These are phyloP conservation scores for Idaea aversata DNA, from an alignment of 2,888 invertebrate genomes.

Conservation along the genomic window DNA sequence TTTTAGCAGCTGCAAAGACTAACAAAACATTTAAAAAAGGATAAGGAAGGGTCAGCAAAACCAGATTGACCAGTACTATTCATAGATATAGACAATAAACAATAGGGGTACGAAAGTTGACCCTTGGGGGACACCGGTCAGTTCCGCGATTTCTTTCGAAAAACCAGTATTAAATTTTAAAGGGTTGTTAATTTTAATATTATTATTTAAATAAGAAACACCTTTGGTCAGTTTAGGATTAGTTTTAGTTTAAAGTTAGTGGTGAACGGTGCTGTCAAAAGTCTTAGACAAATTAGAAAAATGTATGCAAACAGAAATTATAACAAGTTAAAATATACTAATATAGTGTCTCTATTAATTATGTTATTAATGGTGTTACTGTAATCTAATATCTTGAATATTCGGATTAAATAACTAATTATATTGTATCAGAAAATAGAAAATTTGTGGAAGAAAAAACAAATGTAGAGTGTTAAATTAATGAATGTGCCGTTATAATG, in stretches of 20 bases:
- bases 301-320: no score
- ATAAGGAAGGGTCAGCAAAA: slow-evolving; percentile 75
- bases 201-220: slow-evolving; percentile 48
- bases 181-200: slow-evolving; percentile 53
- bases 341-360: no score
- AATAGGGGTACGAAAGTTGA: slow-evolving; percentile 56
- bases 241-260: slow-evolving; percentile 37
- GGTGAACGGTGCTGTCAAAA: slow-evolving; percentile 40
- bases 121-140: slow-evolving; percentile 75
- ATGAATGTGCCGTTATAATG: no score
- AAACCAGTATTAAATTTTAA: slow-evolving; percentile 63
- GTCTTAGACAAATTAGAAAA: slow-evolving; percentile 22
- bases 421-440: no score
- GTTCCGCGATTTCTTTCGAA: slow-evolving; percentile 48
- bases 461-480: no score
- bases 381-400: no score
- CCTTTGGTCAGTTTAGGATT: slow-evolving; percentile 62
- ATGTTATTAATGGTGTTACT: no score
- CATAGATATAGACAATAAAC: slow-evolving; percentile 62
- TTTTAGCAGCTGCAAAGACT: slow-evolving; percentile 62
- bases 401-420: no score
- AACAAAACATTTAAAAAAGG: slow-evolving; percentile 57
- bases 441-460: no score
- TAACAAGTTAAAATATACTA: no score
- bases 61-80: slow-evolving; percentile 76